Evolutionary conservation across 2,113 vertebrate species (phyloP).

Genomic region (Micromys minutus): DNA sequence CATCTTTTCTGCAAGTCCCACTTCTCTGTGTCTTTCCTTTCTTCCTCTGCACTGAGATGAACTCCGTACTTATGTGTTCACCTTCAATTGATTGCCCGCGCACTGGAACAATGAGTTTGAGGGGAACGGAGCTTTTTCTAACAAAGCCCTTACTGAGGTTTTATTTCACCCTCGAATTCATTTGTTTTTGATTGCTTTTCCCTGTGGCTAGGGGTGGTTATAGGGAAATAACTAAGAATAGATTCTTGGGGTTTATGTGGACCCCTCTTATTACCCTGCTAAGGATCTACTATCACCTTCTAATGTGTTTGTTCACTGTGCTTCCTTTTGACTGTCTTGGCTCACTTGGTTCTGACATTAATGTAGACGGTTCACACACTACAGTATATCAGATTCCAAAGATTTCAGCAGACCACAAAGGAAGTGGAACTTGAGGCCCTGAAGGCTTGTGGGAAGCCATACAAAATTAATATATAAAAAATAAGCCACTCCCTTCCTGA

Average conservation of each 20-base stretch:
- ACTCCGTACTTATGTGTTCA: neutral
- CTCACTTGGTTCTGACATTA: neutral
- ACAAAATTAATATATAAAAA: neutral
- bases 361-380: neutral
- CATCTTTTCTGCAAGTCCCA: neutral
- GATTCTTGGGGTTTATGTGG: neutral
- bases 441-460: neutral
- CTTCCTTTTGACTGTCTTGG: neutral
- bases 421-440: neutral
- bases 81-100: neutral
- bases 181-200: neutral
- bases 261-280: neutral
- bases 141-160: neutral
- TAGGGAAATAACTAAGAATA: constrained; percentile 8
- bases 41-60: neutral
- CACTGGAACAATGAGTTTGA: neutral
- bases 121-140: neutral
- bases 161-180: constrained; percentile 55
- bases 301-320: neutral
- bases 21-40: neutral
- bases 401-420: neutral
- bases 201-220: neutral
- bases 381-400: neutral
- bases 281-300: neutral
- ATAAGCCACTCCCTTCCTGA: neutral